Evolutionary conservation across 2,797 vertebrate genomes (phyloP).

Genomic region (Melanotaenia parkinsoni): DNA sequence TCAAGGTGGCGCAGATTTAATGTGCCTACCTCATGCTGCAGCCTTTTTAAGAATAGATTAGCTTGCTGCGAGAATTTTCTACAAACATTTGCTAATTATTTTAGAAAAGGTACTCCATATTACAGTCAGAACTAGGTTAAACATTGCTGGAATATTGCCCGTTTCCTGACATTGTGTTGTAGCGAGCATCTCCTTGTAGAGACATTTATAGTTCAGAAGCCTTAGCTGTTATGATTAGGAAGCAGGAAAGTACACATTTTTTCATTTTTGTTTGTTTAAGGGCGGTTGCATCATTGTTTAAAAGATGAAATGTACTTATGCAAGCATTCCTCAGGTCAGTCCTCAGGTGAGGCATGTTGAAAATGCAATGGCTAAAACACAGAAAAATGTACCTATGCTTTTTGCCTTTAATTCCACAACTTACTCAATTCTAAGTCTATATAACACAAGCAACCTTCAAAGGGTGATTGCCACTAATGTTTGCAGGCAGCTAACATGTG

Average conservation of each 20-base stretch:
- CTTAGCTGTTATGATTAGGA: conserved; percentile 8
- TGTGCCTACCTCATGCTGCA: conserved; percentile 13
- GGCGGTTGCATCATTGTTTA: conserved; percentile 7
- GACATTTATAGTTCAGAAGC: conserved; percentile 18
- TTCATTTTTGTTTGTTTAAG: conserved; percentile 5
- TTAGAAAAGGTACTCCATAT: not conserved
- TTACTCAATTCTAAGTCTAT: not conserved
- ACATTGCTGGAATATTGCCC: not conserved
- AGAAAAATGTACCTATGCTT: not conserved
- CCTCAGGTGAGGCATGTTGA: not conserved
- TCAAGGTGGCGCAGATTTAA: conserved; percentile 34
- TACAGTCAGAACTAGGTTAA: conserved; percentile 1
- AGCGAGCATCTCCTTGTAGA: conserved; percentile 31
- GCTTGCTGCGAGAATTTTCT: not conserved
- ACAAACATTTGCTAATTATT: not conserved
- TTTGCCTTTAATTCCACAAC: not conserved
- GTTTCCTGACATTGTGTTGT: conserved; percentile 48
- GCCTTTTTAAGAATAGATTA: conserved; percentile 16
- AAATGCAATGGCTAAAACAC: not conserved
- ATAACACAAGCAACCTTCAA: not conserved
- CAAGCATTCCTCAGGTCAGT: conserved; percentile 6
- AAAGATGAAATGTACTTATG: not conserved
- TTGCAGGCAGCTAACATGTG: not conserved
- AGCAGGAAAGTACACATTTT: not conserved
- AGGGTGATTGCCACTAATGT: not conserved